Base-by-base conservation (phyloP, 2,888 invertebrate genomes). In the Nomada ferruginata region DNA sequence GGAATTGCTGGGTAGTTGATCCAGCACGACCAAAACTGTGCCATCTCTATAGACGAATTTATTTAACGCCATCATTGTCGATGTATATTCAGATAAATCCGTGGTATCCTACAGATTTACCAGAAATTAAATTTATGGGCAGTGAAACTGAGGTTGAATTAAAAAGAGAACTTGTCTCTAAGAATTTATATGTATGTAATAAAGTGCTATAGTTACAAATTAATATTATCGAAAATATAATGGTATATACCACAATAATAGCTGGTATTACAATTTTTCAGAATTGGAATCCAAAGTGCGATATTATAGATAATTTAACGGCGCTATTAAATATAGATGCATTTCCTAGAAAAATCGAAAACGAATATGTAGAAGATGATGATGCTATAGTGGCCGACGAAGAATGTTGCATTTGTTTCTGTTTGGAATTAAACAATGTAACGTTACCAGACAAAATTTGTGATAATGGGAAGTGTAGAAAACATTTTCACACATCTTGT, bases 361-460 rank as follows among this genome's bases (percentile, higher is more conserved):
- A 66, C 3, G 65, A 83, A 44, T 64, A 36, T n/a, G 7, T 60
- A 2, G 20, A 81, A 13, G 71, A 86, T 20, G 47, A 85, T 18
- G 76, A 83, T 63, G 90, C 84, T 7, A 85, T 91, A 47, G 85
- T 92, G 53, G 69, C 82, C 11, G 92, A 92, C 52, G 89, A 91
- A 42, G 93, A 93, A 72, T 94, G 93, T 71, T 92, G 91, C 70
- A 94, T 94, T 84, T 94, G 93, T 79, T 93, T 90, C 55, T 89
- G 87, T 10, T 70, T 90, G 64, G 89, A 92, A 77, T 82, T 88
- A n/a, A 92, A 92, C 0, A 78, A 81, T 61, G 84, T 86, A 47
- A 71, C 83, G 63, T 76, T 89, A 57, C 92, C 93, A 15, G 87
- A 91, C 52, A 91, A 91, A 89, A 86, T 92, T 61, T 94, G 93